These are phyloP conservation scores for Tamandua tetradactyla DNA, from an alignment of 2,797 vertebrate genomes.

Conservation along the genomic window DNA sequence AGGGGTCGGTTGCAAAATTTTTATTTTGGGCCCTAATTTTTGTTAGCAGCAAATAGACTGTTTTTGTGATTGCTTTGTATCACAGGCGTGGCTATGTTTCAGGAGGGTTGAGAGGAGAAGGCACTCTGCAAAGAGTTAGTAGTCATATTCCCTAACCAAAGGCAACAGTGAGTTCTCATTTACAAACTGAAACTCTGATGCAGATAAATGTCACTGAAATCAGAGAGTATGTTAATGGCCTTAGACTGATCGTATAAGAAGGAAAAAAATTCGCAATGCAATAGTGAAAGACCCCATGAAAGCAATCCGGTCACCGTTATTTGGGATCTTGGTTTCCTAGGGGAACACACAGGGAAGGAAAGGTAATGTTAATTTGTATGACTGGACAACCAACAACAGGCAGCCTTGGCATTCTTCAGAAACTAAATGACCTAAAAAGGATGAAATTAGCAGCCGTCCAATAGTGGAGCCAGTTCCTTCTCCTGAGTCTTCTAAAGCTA, in stretches of 20 bases:
- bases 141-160: slow-evolving; percentile 61
- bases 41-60: slow-evolving; percentile 54
- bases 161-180: slow-evolving; percentile 66
- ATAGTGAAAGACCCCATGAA: slow-evolving; percentile 19
- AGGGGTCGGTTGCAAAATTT: not conserved
- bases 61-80: not conserved
- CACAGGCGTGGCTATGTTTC: slow-evolving; percentile 25
- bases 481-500: slow-evolving; percentile 1
- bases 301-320: slow-evolving; percentile 7
- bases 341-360: slow-evolving; percentile 31
- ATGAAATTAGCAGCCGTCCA: not conserved
- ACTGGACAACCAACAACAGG: not conserved
- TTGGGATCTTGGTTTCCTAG: slow-evolving; percentile 5
- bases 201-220: not conserved
- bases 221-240: not conserved
- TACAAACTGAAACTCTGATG: slow-evolving; percentile 33
- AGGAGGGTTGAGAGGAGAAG: slow-evolving; percentile 43
- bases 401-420: not conserved
- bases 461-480: not conserved
- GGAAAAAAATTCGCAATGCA: not conserved
- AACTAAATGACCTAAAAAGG: not conserved
- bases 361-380: not conserved
- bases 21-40: not conserved
- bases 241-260: not conserved
- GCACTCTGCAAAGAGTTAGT: slow-evolving; percentile 64